phyloP scores from a whole-genome alignment of 2,888 invertebrate genomes.

The Oxycera nigricornis region DNA sequence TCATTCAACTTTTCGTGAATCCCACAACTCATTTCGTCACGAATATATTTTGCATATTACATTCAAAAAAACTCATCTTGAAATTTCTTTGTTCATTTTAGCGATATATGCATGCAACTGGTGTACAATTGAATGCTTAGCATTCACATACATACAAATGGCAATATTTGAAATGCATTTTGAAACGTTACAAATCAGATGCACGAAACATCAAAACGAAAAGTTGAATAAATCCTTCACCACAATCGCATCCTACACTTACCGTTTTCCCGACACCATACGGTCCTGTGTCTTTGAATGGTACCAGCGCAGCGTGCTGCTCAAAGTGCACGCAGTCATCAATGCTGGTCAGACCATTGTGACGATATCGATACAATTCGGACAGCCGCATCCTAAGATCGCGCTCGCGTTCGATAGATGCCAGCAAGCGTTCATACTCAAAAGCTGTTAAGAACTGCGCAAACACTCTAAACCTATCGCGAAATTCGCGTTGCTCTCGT shows the following conservation, averaged over 20 bases:
- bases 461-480: slow-evolving; percentile 83
- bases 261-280: slow-evolving; percentile 62
- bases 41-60: not conserved
- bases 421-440: slow-evolving; percentile 82
- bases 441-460: slow-evolving; percentile 87
- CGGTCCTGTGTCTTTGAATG: slow-evolving; percentile 64
- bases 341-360: slow-evolving; percentile 82
- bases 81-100: slow-evolving; percentile 17
- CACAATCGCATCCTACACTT: slow-evolving; percentile 48
- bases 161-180: not conserved
- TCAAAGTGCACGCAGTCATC: slow-evolving; percentile 90
- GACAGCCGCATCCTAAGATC: slow-evolving; percentile 83
- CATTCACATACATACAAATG: not conserved
- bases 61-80: not conserved
- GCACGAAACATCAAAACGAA: slow-evolving; percentile 42
- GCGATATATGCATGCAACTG: slow-evolving; percentile 42
- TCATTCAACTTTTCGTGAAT: not conserved
- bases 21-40: slow-evolving; percentile 15
- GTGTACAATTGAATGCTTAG: slow-evolving; percentile 45
- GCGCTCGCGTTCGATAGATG: slow-evolving; percentile 81
- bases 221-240: slow-evolving; percentile 45
- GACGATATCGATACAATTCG: slow-evolving; percentile 83
- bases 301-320: slow-evolving; percentile 73
- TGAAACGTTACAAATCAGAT: not conserved
- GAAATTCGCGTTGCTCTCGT: slow-evolving; percentile 68